These are phyloP conservation scores for Drosophila longiperda DNA, from an alignment of 2,888 invertebrate genomes.

Conservation along the genomic window DNA sequence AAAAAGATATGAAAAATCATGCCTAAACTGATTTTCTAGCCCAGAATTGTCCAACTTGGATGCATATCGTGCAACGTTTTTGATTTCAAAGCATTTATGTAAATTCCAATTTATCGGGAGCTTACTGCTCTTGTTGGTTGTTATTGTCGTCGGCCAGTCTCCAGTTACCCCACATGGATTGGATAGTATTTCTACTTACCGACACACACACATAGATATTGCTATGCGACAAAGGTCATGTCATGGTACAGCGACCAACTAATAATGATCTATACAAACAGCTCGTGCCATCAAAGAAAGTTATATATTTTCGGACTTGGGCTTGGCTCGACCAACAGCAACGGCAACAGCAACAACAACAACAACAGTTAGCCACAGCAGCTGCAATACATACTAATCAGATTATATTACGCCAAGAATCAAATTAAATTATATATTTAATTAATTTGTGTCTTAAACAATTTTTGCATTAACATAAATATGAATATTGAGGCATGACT, in stretches of 20 bases:
- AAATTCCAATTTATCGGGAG: background rate
- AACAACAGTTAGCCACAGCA: constrained; percentile 25
- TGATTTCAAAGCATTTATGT: background rate
- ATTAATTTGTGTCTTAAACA: constrained; percentile 28
- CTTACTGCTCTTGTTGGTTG: background rate
- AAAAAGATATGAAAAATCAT: background rate
- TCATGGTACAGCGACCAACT: constrained; percentile 78
- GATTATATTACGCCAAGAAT: constrained; percentile 24
- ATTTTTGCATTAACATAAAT: background rate
- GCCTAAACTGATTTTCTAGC: background rate
- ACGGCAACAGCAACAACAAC: constrained; percentile 9
- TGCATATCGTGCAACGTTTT: background rate
- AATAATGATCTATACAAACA: constrained; percentile 61
- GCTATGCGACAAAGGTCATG: constrained; percentile 67
- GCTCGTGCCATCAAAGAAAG: constrained; percentile 64
- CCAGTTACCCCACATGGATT: constrained; percentile 27
- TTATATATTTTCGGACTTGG: constrained; percentile 37
- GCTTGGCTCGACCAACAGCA: constrained; percentile 43
- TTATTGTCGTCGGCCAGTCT: constrained; percentile 51
- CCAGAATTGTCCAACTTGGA: background rate
- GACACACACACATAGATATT: constrained; percentile 10
- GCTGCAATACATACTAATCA: constrained; percentile 5
- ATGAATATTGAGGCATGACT: background rate
- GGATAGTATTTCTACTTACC: constrained; percentile 5
- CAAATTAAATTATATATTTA: constrained; percentile 26